phyloP scores from a whole-genome alignment of 2,797 vertebrate genomes.

The Capromys pilorides region DNA sequence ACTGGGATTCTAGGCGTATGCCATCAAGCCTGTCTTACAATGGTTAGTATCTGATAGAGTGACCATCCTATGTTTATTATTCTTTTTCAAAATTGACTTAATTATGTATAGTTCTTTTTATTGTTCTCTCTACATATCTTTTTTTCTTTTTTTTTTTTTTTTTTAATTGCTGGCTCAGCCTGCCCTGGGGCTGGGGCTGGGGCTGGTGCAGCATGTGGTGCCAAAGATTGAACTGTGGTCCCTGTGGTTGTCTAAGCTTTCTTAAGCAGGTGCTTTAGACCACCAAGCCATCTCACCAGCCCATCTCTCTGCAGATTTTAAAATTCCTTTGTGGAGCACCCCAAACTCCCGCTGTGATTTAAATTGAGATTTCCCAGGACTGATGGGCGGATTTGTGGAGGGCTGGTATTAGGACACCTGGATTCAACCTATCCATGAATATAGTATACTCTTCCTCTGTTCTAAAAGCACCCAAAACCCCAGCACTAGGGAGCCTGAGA shows the following conservation, averaged over 20 bases:
- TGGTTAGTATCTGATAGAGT: background rate
- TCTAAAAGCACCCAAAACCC: background rate
- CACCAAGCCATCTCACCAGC: too few species aligned
- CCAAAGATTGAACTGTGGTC: too few species aligned
- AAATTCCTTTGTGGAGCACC: background rate
- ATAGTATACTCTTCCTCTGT: background rate
- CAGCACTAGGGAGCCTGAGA: background rate
- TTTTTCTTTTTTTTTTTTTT: too few species aligned
- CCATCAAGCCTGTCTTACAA: background rate
- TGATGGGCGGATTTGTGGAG: background rate
- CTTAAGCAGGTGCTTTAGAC: too few species aligned
- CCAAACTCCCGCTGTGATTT: background rate
- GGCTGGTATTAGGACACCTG: accelerated
- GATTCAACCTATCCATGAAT: too few species aligned
- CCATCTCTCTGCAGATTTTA: background rate
- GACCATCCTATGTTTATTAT: background rate
- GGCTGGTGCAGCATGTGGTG: too few species aligned
- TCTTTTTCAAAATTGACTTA: background rate
- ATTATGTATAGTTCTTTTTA: background rate
- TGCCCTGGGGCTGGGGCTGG: too few species aligned
- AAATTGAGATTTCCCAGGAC: background rate
- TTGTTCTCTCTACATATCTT: background rate
- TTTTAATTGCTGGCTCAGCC: too few species aligned
- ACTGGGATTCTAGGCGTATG: background rate
- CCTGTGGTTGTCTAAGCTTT: too few species aligned